These are phyloP conservation scores for Podarcis lilfordi DNA, from an alignment of 2,797 vertebrate species.

Conservation along the genomic window DNA sequence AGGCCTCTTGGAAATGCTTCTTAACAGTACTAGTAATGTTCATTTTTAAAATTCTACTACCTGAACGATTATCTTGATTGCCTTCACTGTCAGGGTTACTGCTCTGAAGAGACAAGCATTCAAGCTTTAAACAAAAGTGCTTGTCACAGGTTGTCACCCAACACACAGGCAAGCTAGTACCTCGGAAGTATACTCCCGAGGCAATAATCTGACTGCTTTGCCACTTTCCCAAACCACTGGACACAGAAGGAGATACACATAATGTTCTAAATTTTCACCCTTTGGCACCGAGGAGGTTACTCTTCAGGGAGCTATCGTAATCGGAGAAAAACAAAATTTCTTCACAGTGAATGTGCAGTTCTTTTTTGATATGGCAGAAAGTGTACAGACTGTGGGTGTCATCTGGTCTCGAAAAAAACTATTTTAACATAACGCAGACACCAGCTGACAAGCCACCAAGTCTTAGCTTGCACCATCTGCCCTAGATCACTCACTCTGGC, in stretches of 20 bases:
- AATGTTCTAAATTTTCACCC: background rate
- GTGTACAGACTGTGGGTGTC: background rate
- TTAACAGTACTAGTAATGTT: background rate
- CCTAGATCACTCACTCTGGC: background rate
- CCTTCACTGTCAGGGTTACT: background rate
- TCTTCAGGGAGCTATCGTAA: background rate
- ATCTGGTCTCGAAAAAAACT: background rate
- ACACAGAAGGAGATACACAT: background rate
- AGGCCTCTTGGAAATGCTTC: background rate
- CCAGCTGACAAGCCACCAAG: slow-evolving; percentile 21
- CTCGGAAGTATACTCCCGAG: background rate
- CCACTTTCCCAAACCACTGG: background rate
- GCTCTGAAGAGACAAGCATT: background rate
- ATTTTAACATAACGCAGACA: slow-evolving; percentile 11
- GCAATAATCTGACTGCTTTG: background rate
- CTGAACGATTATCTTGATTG: background rate
- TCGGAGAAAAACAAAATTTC: slow-evolving; percentile 1
- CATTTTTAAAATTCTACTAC: background rate
- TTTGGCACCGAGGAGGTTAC: background rate
- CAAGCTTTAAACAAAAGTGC: background rate
- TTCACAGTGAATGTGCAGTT: background rate
- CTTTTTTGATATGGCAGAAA: background rate
- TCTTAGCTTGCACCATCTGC: slow-evolving; percentile 3
- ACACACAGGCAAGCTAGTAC: background rate
- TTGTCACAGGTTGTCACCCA: background rate